These are phyloP conservation scores for Pseudanteris insignis DNA, from an alignment of 2,888 invertebrate species.

Conservation along the genomic window DNA sequence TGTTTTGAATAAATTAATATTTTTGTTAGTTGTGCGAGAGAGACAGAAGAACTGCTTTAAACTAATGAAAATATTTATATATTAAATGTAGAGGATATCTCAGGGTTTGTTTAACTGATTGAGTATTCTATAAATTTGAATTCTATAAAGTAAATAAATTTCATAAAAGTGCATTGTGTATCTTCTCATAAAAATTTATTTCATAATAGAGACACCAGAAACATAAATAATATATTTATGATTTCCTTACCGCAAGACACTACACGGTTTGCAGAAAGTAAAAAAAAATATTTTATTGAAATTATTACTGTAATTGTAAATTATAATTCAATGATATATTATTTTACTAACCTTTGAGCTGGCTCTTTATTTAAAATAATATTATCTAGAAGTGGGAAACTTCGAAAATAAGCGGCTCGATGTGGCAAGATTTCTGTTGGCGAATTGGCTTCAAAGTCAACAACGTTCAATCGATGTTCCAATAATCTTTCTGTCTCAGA, in stretches of 20 bases:
- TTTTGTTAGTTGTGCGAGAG: no score
- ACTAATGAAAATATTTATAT: no score
- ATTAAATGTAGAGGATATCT: not conserved
- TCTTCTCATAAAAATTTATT: no score
- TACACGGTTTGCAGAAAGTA: slow-evolving; percentile 19
- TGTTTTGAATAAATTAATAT: no score
- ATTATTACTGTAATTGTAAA: no score
- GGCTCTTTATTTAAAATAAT: slow-evolving; percentile 80
- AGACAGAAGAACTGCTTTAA: no score
- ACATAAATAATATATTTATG: not conserved
- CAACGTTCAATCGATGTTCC: slow-evolving; percentile 74
- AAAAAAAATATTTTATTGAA: no score
- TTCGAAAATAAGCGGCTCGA: slow-evolving; percentile 78
- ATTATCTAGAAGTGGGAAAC: slow-evolving; percentile 86
- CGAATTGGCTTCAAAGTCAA: slow-evolving; percentile 84
- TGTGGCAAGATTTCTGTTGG: slow-evolving; percentile 82
- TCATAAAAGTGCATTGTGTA: no score
- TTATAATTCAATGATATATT: slow-evolving; percentile 10
- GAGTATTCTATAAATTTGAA: no score
- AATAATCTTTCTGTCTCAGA: slow-evolving; percentile 73
- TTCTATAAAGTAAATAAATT: no score
- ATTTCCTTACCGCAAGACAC: slow-evolving; percentile 62
- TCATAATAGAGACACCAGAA: no score
- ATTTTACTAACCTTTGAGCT: slow-evolving; percentile 69
- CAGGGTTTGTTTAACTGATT: not conserved